phyloP scores from a whole-genome alignment of 1,140 invertebrate species.

The Philopotamus ludificatus region DNA sequence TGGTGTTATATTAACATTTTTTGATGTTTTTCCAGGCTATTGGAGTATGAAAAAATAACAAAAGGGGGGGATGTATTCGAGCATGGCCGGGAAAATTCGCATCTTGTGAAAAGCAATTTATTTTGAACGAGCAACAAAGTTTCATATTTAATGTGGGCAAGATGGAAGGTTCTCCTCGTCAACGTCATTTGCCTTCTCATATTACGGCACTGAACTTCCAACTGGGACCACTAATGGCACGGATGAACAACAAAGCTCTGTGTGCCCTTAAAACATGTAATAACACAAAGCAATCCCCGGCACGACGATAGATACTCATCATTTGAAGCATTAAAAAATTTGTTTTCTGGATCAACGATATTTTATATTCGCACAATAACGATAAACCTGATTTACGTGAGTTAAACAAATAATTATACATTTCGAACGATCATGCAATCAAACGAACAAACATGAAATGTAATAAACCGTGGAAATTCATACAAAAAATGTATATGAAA shows the following conservation, averaged over 20 bases:
- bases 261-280: constrained; percentile 4
- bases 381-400: too few relatives aligned
- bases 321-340: not conserved
- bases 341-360: too few relatives aligned
- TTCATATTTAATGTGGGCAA: constrained; percentile 24
- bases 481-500: too few relatives aligned
- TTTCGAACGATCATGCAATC: too few relatives aligned
- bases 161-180: constrained; percentile 18
- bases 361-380: too few relatives aligned
- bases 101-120: constrained; percentile 19
- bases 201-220: constrained; percentile 22
- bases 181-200: constrained; percentile 30
- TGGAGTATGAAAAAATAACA: too few relatives aligned
- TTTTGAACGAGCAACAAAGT: constrained; percentile 19
- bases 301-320: constrained; percentile 9
- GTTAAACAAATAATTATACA: too few relatives aligned
- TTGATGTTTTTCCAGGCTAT: too few relatives aligned
- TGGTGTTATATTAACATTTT: too few relatives aligned
- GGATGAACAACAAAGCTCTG: constrained; percentile 18
- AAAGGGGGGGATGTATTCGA: not conserved
- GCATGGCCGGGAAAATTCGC: not conserved
- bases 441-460: too few relatives aligned
- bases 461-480: too few relatives aligned
- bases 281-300: constrained; percentile 22
- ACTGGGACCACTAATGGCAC: constrained; percentile 17